These are phyloP conservation scores for Xiphorhynchus erythropygius DNA, from an alignment of 2,797 vertebrate genomes.

Conservation along the genomic window DNA sequence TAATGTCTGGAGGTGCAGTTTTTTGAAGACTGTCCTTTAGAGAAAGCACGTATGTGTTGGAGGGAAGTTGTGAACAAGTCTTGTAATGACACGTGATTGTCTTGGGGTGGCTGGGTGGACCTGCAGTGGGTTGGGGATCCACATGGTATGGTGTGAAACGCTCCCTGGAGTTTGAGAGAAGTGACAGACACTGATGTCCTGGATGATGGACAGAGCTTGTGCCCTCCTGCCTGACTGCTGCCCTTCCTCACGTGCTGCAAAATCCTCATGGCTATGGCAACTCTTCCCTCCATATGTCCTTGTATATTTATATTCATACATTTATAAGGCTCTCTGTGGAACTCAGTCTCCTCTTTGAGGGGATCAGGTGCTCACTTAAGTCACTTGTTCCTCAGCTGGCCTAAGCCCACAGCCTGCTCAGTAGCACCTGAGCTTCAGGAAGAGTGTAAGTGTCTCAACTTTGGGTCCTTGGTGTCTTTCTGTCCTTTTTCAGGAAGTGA, in stretches of 20 bases:
- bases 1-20: not conserved
- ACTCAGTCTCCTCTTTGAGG: not conserved
- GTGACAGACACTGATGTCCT: not conserved
- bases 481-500: constrained; percentile 44
- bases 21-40: not conserved
- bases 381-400: not conserved
- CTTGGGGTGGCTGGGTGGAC: not conserved
- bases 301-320: not conserved
- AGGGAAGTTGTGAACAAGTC: not conserved
- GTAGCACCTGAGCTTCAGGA: not conserved
- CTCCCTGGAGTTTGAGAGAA: not conserved
- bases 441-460: not conserved
- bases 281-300: not conserved
- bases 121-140: not conserved
- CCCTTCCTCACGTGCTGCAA: not conserved
- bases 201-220: not conserved
- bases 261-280: not conserved
- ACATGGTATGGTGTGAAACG: not conserved
- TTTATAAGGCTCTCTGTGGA: not conserved
- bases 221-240: not conserved
- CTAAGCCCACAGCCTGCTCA: not conserved
- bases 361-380: not conserved
- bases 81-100: not conserved
- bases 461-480: constrained; percentile 13
- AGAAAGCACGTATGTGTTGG: not conserved